These are phyloP conservation scores for Sepioteuthis lessoniana DNA, from an alignment of 2,888 invertebrate genomes.

Conservation along the genomic window DNA sequence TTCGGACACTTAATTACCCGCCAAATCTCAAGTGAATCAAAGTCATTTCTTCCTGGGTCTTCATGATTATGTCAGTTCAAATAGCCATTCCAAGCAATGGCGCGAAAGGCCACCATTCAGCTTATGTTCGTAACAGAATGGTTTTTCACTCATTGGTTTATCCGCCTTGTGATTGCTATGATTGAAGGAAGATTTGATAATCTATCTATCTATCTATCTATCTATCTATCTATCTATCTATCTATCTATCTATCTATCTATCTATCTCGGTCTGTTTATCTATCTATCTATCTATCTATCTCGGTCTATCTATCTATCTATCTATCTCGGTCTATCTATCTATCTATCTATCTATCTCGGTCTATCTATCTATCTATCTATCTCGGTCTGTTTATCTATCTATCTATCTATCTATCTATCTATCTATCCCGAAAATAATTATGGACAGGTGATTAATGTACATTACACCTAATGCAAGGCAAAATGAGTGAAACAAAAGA, in stretches of 20 bases:
- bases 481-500: too few species aligned
- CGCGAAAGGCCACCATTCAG: neutral
- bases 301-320: neutral
- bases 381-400: too few species aligned
- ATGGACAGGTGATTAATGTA: too few species aligned
- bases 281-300: neutral
- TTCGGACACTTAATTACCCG: neutral
- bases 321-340: neutral
- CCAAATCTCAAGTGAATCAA: conserved; percentile 2
- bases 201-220: neutral
- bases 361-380: too few species aligned
- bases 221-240: neutral
- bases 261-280: neutral
- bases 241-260: neutral
- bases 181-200: neutral
- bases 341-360: too few species aligned
- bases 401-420: too few species aligned
- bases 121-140: neutral
- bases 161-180: neutral
- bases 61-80: neutral
- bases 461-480: too few species aligned
- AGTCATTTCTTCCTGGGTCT: neutral
- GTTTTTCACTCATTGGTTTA: neutral
- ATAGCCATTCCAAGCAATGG: neutral
- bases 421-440: too few species aligned